Evolutionary conservation across 1,140 invertebrate species (phyloP), one percentile per base, ranked within the genome.

Genomic region (Ladona fulva): DNA sequence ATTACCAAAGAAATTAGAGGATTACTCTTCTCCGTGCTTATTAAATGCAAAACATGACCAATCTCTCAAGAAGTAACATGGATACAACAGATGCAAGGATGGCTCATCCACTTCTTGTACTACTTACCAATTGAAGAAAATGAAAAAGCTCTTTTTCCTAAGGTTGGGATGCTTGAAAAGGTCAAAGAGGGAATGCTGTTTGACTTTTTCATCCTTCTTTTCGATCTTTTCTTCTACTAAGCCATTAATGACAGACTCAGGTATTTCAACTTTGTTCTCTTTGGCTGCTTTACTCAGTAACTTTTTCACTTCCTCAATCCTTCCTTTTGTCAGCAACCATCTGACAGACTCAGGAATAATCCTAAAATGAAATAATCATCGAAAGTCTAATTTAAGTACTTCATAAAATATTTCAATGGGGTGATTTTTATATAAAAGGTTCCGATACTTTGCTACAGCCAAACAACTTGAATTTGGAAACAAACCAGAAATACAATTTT

Each of bases 281-380:
- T 86, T 88, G 0, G 92, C 92, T 0, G 91, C 92, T 77, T 87
- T 89, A 80, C 91, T 87, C 1, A 95, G 86, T 5, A 92, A 86
- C 76, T 86, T 85, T 37, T 91, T 89, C 0, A 93, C 93, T 85
- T 93, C 90, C 19, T 91, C 88, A 19, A 87, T 85, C 37, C 90
- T 87, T n/a, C 91, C 91, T 83, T 94, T 92, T 1, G 91, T 90
- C 25, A 95, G 83, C 19, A 95, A 83, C 94, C 94, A 95, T 79
- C 94, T 87, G 0, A 91, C 90, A 6, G 93, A 95, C 84, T 95
- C 94, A 1, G 94, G 94, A 82, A 94, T 91, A 80, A 94, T 91
- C 89, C 89, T 91, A 24, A 78, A 78, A 78, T 77, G 75, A 77
- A 77, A 78, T 78, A 77, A 66, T 37, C n/a, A n/a, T n/a, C n/a